These are phyloP conservation scores for Cataglyphis cursor DNA, from an alignment of 2,888 invertebrate species.

Conservation along the genomic window DNA sequence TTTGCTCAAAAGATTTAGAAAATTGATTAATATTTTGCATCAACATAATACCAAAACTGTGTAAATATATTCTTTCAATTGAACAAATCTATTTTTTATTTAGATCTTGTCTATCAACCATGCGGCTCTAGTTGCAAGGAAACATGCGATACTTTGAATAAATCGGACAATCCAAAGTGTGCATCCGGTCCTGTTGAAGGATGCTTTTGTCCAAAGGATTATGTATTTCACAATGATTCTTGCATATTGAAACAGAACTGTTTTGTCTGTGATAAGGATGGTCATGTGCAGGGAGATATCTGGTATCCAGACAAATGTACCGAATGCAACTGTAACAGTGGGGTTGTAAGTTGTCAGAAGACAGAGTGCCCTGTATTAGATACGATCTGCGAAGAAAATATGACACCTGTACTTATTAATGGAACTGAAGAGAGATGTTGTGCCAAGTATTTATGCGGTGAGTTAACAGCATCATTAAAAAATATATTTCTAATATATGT, in stretches of 20 bases:
- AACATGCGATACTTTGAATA: slow-evolving; percentile 90
- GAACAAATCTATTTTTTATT: slow-evolving; percentile 1
- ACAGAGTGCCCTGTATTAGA: slow-evolving; percentile 88
- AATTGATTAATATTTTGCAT: not conserved
- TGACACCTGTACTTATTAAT: slow-evolving; percentile 87
- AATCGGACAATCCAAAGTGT: slow-evolving; percentile 86
- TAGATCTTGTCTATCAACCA: slow-evolving; percentile 87
- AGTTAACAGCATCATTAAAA: slow-evolving; percentile 68
- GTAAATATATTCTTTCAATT: not conserved
- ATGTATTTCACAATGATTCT: slow-evolving; percentile 91
- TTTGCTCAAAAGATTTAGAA: not conserved
- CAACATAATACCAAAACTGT: not conserved
- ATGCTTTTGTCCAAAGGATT: slow-evolving; percentile 93
- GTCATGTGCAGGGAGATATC: slow-evolving; percentile 90
- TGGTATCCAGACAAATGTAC: slow-evolving; percentile 93
- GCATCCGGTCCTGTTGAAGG: slow-evolving; percentile 89
- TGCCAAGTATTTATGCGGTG: slow-evolving; percentile 90
- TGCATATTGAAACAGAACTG: slow-evolving; percentile 91
- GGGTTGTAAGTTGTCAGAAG: slow-evolving; percentile 89
- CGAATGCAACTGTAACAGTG: slow-evolving; percentile 90
- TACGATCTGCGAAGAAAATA: slow-evolving; percentile 89
- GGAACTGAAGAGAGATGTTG: slow-evolving; percentile 90
- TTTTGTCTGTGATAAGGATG: slow-evolving; percentile 92
- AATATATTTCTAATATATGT: not conserved
- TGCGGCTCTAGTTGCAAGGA: slow-evolving; percentile 90